A percentile compares a stretch with the other conserved stretches of the same genome.
phyloP scores from a whole-genome alignment of 2,797 vertebrate species.

The Typhlichthys subterraneus region DNA sequence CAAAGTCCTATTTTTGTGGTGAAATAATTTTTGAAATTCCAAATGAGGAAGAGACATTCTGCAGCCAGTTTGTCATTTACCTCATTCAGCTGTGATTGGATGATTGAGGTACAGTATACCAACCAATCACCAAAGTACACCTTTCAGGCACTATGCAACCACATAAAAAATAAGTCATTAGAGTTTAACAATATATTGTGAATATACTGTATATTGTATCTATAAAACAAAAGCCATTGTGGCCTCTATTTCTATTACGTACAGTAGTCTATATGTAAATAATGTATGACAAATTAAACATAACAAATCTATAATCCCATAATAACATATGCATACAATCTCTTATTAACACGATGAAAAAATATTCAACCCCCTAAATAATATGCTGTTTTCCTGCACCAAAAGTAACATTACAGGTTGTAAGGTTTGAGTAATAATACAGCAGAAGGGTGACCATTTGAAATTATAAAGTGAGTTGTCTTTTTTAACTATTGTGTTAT shows the following conservation, averaged over 20 bases:
- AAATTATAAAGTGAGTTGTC: constrained; percentile 1
- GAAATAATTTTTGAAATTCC: constrained; percentile 12
- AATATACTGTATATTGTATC: constrained; percentile 70
- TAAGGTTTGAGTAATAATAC: neutral
- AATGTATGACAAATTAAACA: constrained; percentile 57
- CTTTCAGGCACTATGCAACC: constrained; percentile 71
- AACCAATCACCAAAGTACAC: constrained; percentile 38
- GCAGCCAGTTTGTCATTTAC: constrained; percentile 1
- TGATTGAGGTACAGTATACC: constrained; percentile 16
- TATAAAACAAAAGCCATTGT: constrained; percentile 69
- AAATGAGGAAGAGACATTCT: constrained; percentile 15
- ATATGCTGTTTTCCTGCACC: neutral
- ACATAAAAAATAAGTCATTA: constrained; percentile 56
- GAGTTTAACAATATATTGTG: constrained; percentile 61
- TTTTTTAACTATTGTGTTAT: too few species aligned
- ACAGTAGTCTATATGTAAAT: constrained; percentile 60
- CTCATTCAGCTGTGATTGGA: constrained; percentile 34
- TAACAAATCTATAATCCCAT: constrained; percentile 53
- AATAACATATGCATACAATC: constrained; percentile 60
- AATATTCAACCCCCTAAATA: constrained; percentile 38
- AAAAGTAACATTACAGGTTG: neutral
- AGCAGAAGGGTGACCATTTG: constrained; percentile 22
- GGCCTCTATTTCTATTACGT: constrained; percentile 68
- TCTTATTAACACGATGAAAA: constrained; percentile 49
- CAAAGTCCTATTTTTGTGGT: constrained; percentile 8